Evolutionary conservation across 2,113 vertebrate genomes (phyloP).

Genomic region (Oophaga pumilio): DNA sequence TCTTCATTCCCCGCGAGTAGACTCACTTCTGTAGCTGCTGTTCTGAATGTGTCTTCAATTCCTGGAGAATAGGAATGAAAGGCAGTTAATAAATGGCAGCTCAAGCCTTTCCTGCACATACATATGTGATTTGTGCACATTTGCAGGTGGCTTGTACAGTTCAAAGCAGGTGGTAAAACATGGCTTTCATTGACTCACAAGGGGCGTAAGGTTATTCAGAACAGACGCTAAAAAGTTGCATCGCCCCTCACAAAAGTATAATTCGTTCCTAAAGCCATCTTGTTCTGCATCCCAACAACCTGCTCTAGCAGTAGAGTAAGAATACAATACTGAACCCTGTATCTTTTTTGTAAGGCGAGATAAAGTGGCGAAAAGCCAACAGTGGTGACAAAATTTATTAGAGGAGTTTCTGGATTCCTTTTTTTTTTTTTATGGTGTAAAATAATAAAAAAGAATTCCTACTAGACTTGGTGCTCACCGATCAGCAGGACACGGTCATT

Average conservation of each 20-base stretch:
- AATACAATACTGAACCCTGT: neutral
- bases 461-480: too few relatives aligned
- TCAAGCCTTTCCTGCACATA: neutral
- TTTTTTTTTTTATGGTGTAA: too few relatives aligned
- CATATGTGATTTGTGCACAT: slow-evolving; percentile 3
- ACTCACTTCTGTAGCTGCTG: slow-evolving; percentile 94
- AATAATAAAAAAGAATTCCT: too few relatives aligned
- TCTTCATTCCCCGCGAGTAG: slow-evolving; percentile 91
- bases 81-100: neutral
- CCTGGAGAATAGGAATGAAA: slow-evolving; percentile 63
- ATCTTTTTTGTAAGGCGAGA: neutral
- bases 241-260: neutral
- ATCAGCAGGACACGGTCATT: too few relatives aligned
- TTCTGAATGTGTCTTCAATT: slow-evolving; percentile 95
- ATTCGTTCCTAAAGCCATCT: neutral
- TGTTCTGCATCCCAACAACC: neutral
- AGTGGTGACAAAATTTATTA: too few relatives aligned
- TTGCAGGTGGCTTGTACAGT: neutral
- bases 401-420: too few relatives aligned
- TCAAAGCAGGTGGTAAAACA: slow-evolving; percentile 10
- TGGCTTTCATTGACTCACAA: neutral
- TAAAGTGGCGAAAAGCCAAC: too few relatives aligned
- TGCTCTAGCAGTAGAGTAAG: neutral
- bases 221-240: neutral
- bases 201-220: neutral